Evolutionary conservation across 2,113 vertebrate genomes (phyloP), one percentile per base, ranked within the genome.

Genomic region (Pelvicachromis taeniatus): DNA sequence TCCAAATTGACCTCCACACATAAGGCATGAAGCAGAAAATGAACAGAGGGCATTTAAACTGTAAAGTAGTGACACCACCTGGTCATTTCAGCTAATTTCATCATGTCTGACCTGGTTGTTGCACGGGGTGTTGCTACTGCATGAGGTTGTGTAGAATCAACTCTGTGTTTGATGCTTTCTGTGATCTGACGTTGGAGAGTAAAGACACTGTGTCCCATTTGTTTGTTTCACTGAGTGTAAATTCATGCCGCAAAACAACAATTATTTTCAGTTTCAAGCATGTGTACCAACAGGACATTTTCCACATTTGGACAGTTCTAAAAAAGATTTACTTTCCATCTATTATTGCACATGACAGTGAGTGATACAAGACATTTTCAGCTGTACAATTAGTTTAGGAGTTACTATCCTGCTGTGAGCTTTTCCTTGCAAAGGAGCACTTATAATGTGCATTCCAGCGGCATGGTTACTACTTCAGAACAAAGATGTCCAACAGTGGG

Each of bases 51-150:
- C 17, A 40, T 10, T 79, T 31, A 53, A 45, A 33, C 55, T 75
- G 75, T 53, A 77, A 82, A 23, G 79, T 63, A 85, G 88, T 84
- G 93, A 92, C 91, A 84, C 83, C 92, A 75, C 2, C 53, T 92
- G 92, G 91, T 56, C 33, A 40, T 68, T n/a, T 35, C 9, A 26
- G 11, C 14, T n/a, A 17, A 48, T 75, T 58, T 78, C 77, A 17
- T 61, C 5, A 1, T 59, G 7, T 45, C 26, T 77, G n/a, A 50
- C 29, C 4, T 7, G 2, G 26, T 10, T 68, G 13, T 53, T 79
- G 33, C n/a, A 48, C 55, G 75, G 59, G 2, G 1, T 80, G 8
- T 75, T 6, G 73, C 56, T 19, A 26, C 19, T 48, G 2, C n/a
- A 56, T 55, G 2, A 38, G 55, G 59, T 65, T 63, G 6, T 21